Conservation (phyloP, 1,140 invertebrate species). For the Cyphomyrmex costatus region DNA sequence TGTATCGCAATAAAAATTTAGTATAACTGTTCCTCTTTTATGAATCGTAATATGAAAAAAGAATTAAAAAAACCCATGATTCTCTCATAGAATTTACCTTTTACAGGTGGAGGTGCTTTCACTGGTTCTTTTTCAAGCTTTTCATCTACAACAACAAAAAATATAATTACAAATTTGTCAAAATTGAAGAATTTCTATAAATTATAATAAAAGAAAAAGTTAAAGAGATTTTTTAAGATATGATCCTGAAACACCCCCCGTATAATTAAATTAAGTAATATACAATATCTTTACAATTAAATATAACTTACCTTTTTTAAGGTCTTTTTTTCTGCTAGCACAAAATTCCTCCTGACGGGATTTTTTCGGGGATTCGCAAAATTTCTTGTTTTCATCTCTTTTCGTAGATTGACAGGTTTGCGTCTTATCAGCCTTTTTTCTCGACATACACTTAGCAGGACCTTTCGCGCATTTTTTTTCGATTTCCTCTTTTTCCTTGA, state of each 20-base stretch:
- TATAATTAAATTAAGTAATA: too few relatives aligned
- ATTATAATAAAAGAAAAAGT: neutral
- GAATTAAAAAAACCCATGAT: neutral
- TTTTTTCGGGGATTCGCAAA: neutral
- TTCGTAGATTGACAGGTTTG: neutral
- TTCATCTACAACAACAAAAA: neutral
- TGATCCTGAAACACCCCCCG: too few relatives aligned
- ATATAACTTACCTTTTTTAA: constrained; percentile 29
- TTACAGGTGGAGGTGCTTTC: neutral
- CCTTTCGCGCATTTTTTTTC: constrained; percentile 13
- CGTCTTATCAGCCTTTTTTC: neutral
- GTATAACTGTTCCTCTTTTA: neutral
- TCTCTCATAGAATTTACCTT: neutral
- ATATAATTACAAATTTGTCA: neutral
- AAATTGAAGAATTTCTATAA: neutral
- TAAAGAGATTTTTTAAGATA: neutral
- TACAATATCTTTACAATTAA: too few relatives aligned
- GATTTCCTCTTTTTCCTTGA: neutral
- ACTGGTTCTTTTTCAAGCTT: neutral
- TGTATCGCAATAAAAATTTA: constrained; percentile 10
- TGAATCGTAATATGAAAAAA: neutral
- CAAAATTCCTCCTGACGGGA: constrained; percentile 5
- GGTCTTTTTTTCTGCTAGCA: neutral
- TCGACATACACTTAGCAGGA: neutral
- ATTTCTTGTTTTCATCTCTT: constrained; percentile 1